Conservation (phyloP, 2,113 vertebrate species). For the Rallus limicola region DNA sequence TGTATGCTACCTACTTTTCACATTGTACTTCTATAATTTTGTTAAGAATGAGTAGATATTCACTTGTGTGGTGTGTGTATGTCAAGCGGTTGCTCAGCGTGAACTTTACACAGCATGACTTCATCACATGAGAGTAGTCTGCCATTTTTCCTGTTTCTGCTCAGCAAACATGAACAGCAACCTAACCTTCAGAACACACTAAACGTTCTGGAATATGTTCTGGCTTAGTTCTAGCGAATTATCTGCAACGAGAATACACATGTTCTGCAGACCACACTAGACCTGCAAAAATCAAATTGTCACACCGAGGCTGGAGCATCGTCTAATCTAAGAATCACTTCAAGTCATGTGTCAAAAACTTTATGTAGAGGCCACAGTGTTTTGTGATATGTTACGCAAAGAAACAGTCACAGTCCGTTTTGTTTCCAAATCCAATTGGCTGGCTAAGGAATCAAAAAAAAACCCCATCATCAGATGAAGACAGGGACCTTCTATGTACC, state of each 20-base stretch:
- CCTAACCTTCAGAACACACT: background rate
- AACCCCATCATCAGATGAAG: fast-evolving
- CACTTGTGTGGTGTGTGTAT: background rate
- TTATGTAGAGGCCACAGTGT: background rate
- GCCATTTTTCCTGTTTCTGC: background rate
- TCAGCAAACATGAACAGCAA: background rate
- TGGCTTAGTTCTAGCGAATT: background rate
- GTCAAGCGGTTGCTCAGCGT: background rate
- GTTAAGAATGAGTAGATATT: background rate
- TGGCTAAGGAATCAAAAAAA: background rate
- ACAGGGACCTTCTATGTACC: background rate
- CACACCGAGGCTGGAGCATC: fast-evolving
- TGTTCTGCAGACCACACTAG: fast-evolving
- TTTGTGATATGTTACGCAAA: background rate
- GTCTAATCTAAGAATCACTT: background rate
- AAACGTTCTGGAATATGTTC: background rate
- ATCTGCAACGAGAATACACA: background rate
- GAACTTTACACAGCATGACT: constrained; percentile 13
- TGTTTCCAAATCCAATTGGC: background rate
- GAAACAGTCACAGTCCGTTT: background rate
- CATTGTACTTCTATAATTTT: background rate
- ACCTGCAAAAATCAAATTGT: background rate
- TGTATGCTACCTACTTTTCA: fast-evolving
- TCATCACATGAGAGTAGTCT: background rate
- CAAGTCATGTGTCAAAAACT: background rate